Conservation (phyloP, 2,797 vertebrate genomes). For the Lepilemur septentrionalis region DNA sequence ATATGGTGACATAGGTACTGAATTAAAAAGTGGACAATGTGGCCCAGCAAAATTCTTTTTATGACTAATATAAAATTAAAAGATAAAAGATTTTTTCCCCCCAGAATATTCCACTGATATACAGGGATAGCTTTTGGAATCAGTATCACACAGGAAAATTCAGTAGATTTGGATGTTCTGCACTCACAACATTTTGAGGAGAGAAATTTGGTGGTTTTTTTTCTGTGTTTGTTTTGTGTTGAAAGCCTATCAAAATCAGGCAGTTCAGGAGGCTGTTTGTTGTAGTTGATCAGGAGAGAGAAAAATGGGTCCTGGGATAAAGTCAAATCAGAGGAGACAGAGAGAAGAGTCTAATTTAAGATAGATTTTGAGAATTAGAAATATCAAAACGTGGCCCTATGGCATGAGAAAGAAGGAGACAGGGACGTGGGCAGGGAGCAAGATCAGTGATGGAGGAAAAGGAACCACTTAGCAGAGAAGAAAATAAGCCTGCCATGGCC, state of each 20-base stretch:
- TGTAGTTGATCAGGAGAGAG: not conserved
- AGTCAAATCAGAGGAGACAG: not conserved
- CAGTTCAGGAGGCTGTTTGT: not conserved
- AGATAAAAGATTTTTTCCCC: not conserved
- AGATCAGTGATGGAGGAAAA: not conserved
- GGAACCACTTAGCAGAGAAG: not conserved
- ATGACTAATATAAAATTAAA: constrained; percentile 17
- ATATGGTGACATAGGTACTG: not conserved
- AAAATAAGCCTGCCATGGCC: not conserved
- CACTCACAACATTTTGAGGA: not conserved
- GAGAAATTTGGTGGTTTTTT: not conserved
- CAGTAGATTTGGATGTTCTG: not conserved
- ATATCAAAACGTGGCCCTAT: not conserved
- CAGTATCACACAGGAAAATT: not conserved
- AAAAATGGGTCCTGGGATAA: not conserved
- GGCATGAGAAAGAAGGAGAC: not conserved
- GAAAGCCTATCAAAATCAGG: not conserved
- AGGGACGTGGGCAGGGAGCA: not conserved
- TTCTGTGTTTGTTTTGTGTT: not conserved
- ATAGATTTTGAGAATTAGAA: not conserved
- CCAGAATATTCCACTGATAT: not conserved
- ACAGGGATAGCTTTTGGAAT: not conserved
- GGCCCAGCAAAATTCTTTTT: not conserved
- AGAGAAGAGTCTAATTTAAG: not conserved
- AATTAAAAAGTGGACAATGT: not conserved